Evolutionary conservation across 2,888 invertebrate genomes (phyloP).

Genomic region (Calameuta idolon): DNA sequence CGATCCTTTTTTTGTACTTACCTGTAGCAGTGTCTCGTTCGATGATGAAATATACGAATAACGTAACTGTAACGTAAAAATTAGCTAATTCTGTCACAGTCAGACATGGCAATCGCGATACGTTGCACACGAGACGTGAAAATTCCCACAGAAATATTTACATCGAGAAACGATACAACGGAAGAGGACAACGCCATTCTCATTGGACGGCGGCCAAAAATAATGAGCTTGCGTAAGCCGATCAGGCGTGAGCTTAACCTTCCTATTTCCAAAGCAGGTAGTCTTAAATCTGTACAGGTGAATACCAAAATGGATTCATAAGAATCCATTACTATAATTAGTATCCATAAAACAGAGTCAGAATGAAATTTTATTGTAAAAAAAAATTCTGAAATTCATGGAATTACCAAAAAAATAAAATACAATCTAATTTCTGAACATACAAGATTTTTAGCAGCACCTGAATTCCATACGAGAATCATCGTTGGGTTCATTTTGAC

Average conservation of each 20-base stretch:
- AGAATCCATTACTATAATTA: neutral
- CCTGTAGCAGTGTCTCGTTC: neutral
- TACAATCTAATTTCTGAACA: neutral
- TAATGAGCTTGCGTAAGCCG: slow-evolving; percentile 6
- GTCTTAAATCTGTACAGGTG: neutral
- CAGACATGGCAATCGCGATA: neutral
- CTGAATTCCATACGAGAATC: too few relatives aligned
- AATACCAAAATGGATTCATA: neutral
- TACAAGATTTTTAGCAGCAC: too few relatives aligned
- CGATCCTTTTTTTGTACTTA: neutral
- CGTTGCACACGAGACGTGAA: neutral
- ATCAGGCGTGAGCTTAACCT: neutral
- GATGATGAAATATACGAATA: neutral
- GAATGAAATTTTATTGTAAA: neutral
- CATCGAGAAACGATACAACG: neutral
- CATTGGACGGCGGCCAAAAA: slow-evolving; percentile 19
- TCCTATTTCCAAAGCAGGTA: neutral
- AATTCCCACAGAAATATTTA: neutral
- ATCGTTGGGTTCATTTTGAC: neutral
- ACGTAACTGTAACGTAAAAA: neutral
- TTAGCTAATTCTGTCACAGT: neutral
- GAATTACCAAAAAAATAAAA: neutral
- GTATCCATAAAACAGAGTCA: neutral
- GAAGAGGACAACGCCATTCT: neutral
- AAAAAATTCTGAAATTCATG: neutral